These are phyloP conservation scores for Diabrotica undecimpunctata DNA, from an alignment of 1,140 invertebrate species.

Conservation along the genomic window DNA sequence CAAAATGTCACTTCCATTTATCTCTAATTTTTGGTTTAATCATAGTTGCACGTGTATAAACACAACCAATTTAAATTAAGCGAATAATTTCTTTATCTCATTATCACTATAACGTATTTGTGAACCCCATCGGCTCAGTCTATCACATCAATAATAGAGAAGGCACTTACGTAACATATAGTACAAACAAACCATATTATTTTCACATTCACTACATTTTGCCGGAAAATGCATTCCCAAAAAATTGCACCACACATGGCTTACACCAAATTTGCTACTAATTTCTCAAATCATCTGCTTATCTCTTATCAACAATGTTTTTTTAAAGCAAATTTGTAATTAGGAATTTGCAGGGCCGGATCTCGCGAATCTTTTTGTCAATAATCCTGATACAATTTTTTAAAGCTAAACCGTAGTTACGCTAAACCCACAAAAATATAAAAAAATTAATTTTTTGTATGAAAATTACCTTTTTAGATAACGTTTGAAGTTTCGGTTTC, in stretches of 20 bases:
- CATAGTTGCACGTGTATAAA: not conserved
- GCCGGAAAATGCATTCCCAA: not conserved
- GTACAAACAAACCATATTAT: not conserved
- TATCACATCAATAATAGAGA: not conserved
- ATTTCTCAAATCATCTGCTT: not conserved
- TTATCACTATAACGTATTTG: not conserved
- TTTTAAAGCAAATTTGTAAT: not conserved
- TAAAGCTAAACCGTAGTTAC: too few species aligned
- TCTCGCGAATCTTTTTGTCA: too few species aligned
- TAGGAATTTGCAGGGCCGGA: not conserved
- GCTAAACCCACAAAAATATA: too few species aligned
- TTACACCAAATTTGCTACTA: not conserved
- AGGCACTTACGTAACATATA: not conserved
- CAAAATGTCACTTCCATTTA: not conserved
- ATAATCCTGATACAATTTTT: too few species aligned
- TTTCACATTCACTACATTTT: slow-evolving; percentile 1
- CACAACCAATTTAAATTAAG: not conserved
- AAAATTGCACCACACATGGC: not conserved
- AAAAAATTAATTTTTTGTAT: too few species aligned
- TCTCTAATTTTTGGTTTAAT: not conserved
- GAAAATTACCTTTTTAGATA: too few species aligned
- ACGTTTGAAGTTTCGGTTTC: too few species aligned
- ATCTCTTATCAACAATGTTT: not conserved
- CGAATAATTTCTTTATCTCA: not conserved
- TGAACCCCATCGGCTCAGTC: not conserved